phyloP scores from a whole-genome alignment of 2,113 vertebrate species.

The Deroptyus accipitrinus region DNA sequence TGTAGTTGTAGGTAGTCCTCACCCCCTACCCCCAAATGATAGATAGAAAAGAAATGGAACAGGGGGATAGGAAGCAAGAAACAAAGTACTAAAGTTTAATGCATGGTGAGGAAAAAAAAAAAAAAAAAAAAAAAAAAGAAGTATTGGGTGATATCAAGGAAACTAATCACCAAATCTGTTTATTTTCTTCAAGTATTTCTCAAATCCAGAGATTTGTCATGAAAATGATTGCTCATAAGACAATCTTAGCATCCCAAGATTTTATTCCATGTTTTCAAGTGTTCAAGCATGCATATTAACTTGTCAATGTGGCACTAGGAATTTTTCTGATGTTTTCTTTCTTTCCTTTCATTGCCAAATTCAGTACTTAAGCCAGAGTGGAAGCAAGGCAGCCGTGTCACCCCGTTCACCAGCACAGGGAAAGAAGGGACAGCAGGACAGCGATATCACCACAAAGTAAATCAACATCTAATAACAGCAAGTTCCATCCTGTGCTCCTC shows the following conservation, averaged over 20 bases:
- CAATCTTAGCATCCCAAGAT: background rate
- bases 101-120: background rate
- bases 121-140: background rate
- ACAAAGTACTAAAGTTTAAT: background rate
- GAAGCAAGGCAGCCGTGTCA: fast-evolving
- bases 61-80: background rate
- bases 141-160: background rate
- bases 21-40: background rate
- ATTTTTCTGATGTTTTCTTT: background rate
- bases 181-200: background rate
- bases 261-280: background rate
- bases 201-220: background rate
- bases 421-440: background rate
- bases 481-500: background rate
- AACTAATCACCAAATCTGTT: background rate
- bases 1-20: background rate
- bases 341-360: background rate
- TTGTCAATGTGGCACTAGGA: background rate
- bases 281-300: background rate
- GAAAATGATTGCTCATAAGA: background rate
- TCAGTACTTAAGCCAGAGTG: background rate
- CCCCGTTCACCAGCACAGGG: background rate
- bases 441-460: background rate
- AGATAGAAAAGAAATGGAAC: background rate
- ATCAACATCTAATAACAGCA: background rate